A percentile compares a stretch with the other conserved stretches of the same genome.
phyloP scores from a whole-genome alignment of 2,797 vertebrate species.

The Miichthys miiuy region DNA sequence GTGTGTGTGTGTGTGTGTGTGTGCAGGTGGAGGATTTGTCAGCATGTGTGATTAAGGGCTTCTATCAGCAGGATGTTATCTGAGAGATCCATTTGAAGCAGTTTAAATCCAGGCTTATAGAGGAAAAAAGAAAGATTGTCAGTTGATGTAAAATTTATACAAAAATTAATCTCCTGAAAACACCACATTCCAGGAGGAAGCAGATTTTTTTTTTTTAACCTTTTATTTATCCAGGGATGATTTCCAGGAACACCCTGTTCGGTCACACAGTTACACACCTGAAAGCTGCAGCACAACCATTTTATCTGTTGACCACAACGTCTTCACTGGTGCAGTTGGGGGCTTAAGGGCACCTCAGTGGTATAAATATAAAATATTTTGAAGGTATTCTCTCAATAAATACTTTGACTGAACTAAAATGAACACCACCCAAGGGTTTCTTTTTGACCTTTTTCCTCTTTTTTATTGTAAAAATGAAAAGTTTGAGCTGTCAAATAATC shows the following conservation, averaged over 20 bases:
- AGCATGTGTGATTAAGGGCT: slow-evolving; percentile 51
- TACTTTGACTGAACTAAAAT: too few species aligned
- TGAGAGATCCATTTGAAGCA: slow-evolving; percentile 28
- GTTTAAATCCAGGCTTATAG: slow-evolving; percentile 26
- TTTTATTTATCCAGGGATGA: neutral
- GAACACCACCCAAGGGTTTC: too few species aligned
- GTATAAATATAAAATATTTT: too few species aligned
- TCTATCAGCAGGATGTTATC: slow-evolving; percentile 59
- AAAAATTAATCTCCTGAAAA: slow-evolving; percentile 15
- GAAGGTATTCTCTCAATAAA: too few species aligned
- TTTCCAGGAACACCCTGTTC: neutral
- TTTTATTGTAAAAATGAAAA: too few species aligned
- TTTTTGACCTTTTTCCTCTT: too few species aligned
- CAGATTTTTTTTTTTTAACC: neutral
- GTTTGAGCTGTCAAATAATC: too few species aligned
- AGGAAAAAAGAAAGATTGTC: slow-evolving; percentile 17
- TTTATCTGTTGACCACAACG: too few species aligned
- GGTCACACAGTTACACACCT: neutral
- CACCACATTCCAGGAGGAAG: neutral
- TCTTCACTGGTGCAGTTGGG: too few species aligned
- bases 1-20: slow-evolving; percentile 17
- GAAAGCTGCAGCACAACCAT: too few species aligned
- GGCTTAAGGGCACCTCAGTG: too few species aligned
- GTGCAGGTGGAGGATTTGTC: slow-evolving; percentile 70
- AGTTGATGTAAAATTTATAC: slow-evolving; percentile 5